A percentile compares a stretch with the other conserved stretches of the same genome.
Evolutionary conservation across 2,113 vertebrate species (phyloP).

Genomic region (Xenopus tropicalis): DNA sequence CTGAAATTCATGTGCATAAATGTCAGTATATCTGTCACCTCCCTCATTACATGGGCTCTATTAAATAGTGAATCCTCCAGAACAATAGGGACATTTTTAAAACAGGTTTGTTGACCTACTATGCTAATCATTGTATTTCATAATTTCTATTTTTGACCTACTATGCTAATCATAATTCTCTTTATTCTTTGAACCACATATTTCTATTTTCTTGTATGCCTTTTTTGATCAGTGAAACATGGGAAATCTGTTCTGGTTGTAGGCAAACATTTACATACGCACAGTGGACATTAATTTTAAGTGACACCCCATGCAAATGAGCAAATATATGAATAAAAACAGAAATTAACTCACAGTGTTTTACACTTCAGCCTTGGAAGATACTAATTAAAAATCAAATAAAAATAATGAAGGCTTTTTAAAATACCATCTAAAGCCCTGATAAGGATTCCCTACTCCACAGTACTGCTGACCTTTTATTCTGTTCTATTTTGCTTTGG

Average conservation of each 20-base stretch:
- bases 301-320: not conserved
- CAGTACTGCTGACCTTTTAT: conserved; percentile 58
- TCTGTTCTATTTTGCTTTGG: conserved; percentile 60
- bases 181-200: no score
- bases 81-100: no score
- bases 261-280: not conserved
- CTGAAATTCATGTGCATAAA: no score
- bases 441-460: conserved; percentile 40
- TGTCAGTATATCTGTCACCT: no score
- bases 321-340: not conserved
- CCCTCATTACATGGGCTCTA: no score
- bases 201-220: no score
- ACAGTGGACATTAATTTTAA: not conserved
- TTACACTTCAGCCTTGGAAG: conserved; percentile 1
- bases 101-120: no score
- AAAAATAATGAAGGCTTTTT: conserved; percentile 43
- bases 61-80: no score
- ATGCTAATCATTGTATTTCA: no score
- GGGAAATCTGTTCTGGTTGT: not conserved
- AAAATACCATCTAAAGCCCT: conserved; percentile 26
- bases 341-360: not conserved
- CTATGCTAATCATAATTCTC: no score
- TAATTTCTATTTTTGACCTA: no score
- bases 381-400: conserved; percentile 32
- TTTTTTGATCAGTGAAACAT: no score